Conservation (phyloP, 2,113 vertebrate genomes). For the Menura novaehollandiae region DNA sequence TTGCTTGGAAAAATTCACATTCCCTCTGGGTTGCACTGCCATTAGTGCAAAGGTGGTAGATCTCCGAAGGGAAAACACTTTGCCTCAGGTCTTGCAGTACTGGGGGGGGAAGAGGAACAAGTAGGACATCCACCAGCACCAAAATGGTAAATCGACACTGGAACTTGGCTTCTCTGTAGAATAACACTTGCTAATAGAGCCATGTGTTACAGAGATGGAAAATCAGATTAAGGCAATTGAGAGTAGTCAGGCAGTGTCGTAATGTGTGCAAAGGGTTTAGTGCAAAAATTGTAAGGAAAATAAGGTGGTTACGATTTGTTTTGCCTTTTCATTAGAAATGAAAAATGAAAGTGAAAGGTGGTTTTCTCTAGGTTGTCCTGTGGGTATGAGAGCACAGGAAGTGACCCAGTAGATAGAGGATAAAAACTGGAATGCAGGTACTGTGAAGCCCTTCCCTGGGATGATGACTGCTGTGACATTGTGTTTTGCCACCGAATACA, state of each 20-base stretch:
- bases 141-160: not conserved
- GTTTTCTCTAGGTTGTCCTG: not conserved
- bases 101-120: not conserved
- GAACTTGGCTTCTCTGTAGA: not conserved
- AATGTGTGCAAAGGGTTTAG: not conserved
- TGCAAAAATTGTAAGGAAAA: not conserved
- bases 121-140: not conserved
- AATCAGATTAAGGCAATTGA: not conserved
- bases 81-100: not conserved
- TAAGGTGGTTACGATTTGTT: not conserved
- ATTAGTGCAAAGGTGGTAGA: not conserved
- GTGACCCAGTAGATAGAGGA: not conserved
- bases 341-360: not conserved
- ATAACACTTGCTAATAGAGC: not conserved
- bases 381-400: rapidly evolving
- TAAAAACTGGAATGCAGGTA: not conserved
- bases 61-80: not conserved
- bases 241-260: rapidly evolving
- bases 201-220: not conserved
- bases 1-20: rapidly evolving
- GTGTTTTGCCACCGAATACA: rapidly evolving
- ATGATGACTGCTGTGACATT: too few species aligned
- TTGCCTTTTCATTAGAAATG: not conserved
- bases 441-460: not conserved
- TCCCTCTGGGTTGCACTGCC: rapidly evolving